Conservation (phyloP, 1,140 invertebrate genomes). For the Drosophila miranda region DNA sequence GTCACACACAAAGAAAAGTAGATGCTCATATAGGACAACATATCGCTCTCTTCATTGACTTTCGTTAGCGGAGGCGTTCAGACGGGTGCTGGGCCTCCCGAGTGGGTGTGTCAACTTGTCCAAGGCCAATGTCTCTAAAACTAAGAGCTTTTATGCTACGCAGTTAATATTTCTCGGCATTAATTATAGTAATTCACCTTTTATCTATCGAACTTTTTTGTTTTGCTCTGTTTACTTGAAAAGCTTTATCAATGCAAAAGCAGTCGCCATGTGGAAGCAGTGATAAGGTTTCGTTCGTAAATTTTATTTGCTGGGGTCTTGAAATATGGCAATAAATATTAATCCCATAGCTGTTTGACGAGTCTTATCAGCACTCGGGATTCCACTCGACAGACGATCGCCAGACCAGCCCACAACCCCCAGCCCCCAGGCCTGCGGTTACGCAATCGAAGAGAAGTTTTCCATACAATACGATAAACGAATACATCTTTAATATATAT, state of each 20-base stretch:
- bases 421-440: constrained; percentile 22
- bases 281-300: constrained; percentile 35
- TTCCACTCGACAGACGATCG: constrained; percentile 12
- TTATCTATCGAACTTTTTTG: neutral
- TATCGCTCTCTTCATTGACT: too few relatives aligned
- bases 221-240: constrained; percentile 66
- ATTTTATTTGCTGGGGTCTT: constrained; percentile 27
- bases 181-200: too few relatives aligned
- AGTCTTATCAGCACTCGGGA: constrained; percentile 26
- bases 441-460: constrained; percentile 50
- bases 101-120: too few relatives aligned
- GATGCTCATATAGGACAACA: too few relatives aligned
- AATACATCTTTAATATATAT: constrained; percentile 31
- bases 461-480: constrained; percentile 25
- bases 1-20: too few relatives aligned
- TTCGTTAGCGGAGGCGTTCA: too few relatives aligned
- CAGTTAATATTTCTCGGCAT: neutral
- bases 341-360: constrained; percentile 22
- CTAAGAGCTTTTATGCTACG: constrained; percentile 16
- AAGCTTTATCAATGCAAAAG: constrained; percentile 10
- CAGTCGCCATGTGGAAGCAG: constrained; percentile 25
- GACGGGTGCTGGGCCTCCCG: too few relatives aligned
- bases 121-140: constrained; percentile 1
- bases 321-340: constrained; percentile 27
- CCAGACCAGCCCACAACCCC: constrained; percentile 9